phyloP scores from a whole-genome alignment of 2,113 vertebrate species.

The Heterochromis multidens region DNA sequence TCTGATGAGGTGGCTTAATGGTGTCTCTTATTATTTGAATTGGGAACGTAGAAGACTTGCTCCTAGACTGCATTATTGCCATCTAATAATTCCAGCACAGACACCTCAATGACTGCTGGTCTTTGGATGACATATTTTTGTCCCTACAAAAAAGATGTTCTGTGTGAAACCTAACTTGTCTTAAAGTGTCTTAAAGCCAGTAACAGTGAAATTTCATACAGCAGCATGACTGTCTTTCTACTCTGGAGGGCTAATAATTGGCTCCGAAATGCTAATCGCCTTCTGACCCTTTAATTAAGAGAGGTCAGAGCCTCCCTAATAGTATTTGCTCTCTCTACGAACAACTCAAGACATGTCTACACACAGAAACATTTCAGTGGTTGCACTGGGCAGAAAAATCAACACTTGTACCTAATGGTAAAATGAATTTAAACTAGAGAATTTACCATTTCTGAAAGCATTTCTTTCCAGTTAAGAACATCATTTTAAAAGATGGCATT shows the following conservation, averaged over 20 bases:
- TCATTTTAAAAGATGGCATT: not conserved
- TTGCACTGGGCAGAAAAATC: not conserved
- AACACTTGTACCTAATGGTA: not conserved
- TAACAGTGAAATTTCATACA: not conserved
- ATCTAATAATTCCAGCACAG: not conserved
- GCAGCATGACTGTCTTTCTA: not conserved
- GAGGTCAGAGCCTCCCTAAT: slow-evolving; percentile 12
- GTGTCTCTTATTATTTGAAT: not conserved
- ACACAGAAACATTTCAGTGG: not conserved
- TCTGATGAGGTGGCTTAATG: not conserved
- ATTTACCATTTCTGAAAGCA: not conserved
- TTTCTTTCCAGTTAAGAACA: not conserved
- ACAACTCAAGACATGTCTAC: not conserved
- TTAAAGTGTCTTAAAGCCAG: not conserved
- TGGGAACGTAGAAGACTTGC: not conserved
- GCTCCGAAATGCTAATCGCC: slow-evolving; percentile 26
- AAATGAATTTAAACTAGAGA: not conserved
- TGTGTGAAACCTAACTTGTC: too few relatives aligned
- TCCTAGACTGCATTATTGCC: not conserved
- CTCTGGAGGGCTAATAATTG: slow-evolving; percentile 1
- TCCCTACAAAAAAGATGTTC: not conserved
- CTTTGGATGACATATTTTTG: not conserved
- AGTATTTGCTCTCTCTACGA: not conserved
- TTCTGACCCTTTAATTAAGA: slow-evolving; percentile 26
- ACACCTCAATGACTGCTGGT: not conserved